Base-by-base conservation (phyloP, 2,888 invertebrate species). In the Lutraria lutraria region DNA sequence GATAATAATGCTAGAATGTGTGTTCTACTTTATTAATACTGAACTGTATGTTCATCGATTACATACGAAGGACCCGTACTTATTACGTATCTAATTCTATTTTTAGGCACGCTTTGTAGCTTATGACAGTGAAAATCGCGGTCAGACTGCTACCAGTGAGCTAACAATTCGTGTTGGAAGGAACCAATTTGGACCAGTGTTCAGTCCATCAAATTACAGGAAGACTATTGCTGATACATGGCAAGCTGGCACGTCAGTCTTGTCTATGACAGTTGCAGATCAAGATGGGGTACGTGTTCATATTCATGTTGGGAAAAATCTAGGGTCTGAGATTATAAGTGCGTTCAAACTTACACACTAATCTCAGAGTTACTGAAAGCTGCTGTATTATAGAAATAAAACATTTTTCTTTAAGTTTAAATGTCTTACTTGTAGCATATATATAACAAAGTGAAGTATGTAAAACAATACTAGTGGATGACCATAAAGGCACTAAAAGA, bases 181-280 rank as follows among this genome's bases (percentile, higher is more conserved):
- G 13, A 95, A 95, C 90, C 90, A 91, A 81, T 93, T 93, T 89
- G 91, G 92, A 6, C 95, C 95, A 15, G 88, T 92, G 3, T 95
- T 94, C 89, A 85, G 84, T 29, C 84, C 79, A 4, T 13, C 83
- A 10, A 34, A 83, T 25, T 96, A 95, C 89, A 89, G 89, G 16
- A 84, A 81, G 80, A 93, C 91, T 31, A 93, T 96, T 63, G 92
- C 94, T 0, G 95, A 95, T 52, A 94, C 88, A 19, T 95, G 93
- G 89, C 89, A 93, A 0, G 93, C 95, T n/a, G 95, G 96, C 0
- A 98, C 98, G 53, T 97, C 97, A 63, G 98, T 98, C 0, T 97
- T 99, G 60, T 97, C 97, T n/a, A 97, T 99, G 83, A 97, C 97
- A 16, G 98, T 99, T 21, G 97, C 98, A 13, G 99, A 99, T 96